A percentile compares a stretch with the other conserved stretches of the same genome.
phyloP scores from a whole-genome alignment of 2,888 invertebrate species.

The Diachrysia chrysitis region DNA sequence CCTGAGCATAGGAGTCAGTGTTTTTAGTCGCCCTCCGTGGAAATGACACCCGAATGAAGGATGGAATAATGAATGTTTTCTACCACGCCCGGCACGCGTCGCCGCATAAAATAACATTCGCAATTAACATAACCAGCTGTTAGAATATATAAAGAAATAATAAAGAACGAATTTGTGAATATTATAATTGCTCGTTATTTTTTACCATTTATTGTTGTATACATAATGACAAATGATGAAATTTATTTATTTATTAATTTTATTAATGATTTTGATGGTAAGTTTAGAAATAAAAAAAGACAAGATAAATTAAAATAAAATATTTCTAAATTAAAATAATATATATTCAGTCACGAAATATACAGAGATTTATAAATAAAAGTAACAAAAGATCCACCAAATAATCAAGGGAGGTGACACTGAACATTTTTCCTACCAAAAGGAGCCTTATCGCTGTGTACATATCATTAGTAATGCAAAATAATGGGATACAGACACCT shows the following conservation, averaged over 20 bases:
- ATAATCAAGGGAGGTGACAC: conserved; percentile 79
- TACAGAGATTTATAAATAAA: neutral
- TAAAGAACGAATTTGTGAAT: conserved; percentile 28
- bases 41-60: conserved; percentile 81
- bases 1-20: conserved; percentile 59
- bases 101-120: conserved; percentile 76
- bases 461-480: conserved; percentile 90
- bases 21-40: conserved; percentile 67
- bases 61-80: conserved; percentile 77
- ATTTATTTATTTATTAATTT: too few species aligned
- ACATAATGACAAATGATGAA: neutral
- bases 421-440: conserved; percentile 78
- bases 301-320: too few species aligned
- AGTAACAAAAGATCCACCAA: conserved; percentile 53
- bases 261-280: too few species aligned
- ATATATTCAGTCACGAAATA: neutral
- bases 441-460: conserved; percentile 85
- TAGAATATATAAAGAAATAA: conserved; percentile 50
- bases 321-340: too few species aligned
- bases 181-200: conserved; percentile 32
- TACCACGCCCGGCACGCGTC: conserved; percentile 74
- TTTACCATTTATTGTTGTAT: neutral
- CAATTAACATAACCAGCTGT: conserved; percentile 76
- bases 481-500: conserved; percentile 89
- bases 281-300: too few species aligned